Percentiles rank a stretch among this genome's conserved stretches.
These are phyloP conservation scores for Charadrius vociferus DNA, from an alignment of 2,113 vertebrate species.

Conservation along the genomic window DNA sequence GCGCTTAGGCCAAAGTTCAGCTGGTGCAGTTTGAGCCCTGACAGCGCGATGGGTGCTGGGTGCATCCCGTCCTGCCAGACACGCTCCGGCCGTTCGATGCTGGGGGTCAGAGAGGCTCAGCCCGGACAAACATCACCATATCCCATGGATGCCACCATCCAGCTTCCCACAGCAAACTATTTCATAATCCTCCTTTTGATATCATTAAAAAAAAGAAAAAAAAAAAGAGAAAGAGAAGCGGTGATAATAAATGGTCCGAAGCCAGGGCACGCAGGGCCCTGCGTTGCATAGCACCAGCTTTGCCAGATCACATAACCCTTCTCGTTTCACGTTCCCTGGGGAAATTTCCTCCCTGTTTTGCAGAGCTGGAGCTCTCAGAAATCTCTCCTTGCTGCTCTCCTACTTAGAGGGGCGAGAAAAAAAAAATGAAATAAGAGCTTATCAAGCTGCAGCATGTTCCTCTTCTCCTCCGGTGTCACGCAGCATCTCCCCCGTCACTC, in stretches of 20 bases:
- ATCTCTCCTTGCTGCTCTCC: background rate
- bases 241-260: background rate
- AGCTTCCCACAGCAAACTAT: background rate
- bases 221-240: background rate
- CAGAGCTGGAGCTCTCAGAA: background rate
- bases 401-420: background rate
- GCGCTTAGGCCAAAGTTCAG: background rate
- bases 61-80: background rate
- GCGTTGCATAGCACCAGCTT: background rate
- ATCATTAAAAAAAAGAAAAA: background rate
- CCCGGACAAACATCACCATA: fast-evolving
- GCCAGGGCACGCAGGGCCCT: background rate
- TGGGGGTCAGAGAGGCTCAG: fast-evolving
- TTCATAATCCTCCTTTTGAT: background rate
- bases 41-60: fast-evolving
- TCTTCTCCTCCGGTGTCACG: fast-evolving
- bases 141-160: background rate
- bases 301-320: background rate
- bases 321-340: background rate
- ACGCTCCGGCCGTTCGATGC: fast-evolving
- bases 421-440: background rate
- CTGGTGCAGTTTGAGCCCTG: background rate
- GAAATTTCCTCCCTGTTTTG: background rate
- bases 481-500: fast-evolving
- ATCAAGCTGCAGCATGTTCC: background rate